Percentiles rank a stretch among this genome's conserved stretches.
Conservation (phyloP, 23 tunicate genomes). For the Phallusia fumigata region DNA sequence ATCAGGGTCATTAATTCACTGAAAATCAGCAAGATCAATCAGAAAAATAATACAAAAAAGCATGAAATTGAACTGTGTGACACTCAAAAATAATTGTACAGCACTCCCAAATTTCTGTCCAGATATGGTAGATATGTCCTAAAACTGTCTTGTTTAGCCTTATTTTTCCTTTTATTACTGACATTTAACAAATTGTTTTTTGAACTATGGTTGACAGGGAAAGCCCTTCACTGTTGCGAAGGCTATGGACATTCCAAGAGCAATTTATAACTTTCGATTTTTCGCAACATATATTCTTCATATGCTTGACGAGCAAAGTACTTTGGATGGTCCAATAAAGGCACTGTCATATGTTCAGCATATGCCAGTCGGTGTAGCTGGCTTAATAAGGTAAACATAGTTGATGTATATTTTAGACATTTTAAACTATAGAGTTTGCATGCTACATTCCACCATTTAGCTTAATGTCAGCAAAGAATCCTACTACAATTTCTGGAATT, state of each 20-base stretch:
- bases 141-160: too few relatives aligned
- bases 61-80: too few relatives aligned
- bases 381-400: constrained; percentile 73
- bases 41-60: too few relatives aligned
- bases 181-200: too few relatives aligned
- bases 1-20: too few relatives aligned
- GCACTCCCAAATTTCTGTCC: too few relatives aligned
- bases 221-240: constrained; percentile 79
- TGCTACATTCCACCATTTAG: neutral
- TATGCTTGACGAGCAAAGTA: constrained; percentile 21
- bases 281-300: constrained; percentile 73
- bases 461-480: neutral
- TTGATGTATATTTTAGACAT: too few relatives aligned
- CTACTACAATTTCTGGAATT: neutral
- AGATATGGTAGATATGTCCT: too few relatives aligned
- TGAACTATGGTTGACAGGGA: constrained; percentile 63
- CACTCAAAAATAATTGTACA: too few relatives aligned
- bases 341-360: constrained; percentile 61
- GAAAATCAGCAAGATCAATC: too few relatives aligned
- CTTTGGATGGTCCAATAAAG: neutral
- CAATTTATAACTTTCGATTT: constrained; percentile 75
- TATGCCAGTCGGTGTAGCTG: constrained; percentile 93
- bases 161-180: too few relatives aligned
- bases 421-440: neutral
- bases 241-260: constrained; percentile 77